Base-by-base conservation (phyloP, 53 echinoderm and acorn worm species). In the Paelopatides confundens region DNA sequence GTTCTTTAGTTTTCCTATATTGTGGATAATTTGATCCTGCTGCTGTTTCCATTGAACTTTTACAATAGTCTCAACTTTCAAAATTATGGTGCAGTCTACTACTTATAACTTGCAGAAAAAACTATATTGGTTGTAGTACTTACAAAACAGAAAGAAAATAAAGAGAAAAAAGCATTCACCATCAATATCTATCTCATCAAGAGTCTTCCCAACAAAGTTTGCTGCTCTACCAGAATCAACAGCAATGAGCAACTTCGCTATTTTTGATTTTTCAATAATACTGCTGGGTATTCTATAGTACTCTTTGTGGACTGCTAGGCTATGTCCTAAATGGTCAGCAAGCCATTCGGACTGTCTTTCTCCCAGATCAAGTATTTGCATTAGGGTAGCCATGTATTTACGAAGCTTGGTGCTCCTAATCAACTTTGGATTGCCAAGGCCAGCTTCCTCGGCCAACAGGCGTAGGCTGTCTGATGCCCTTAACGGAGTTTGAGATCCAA, bases 241-340 rank as follows among this genome's bases (percentile, higher is more conserved):
- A 39, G 84, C 85, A 14, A 87, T 35, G 48, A 92, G 15, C 15
- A 88, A 63, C 35, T 84, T 83, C 8, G 88, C 86, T 0, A 93
- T 58, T 63, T 93, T 93, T 0, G 93, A 37, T 28, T 89, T 66
- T 69, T 88, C 89, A 36, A 93, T 17, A 3, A 85, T 92, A 8
- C 50, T 28, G 5, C 68, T 77, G 5, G 36, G 65, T 32, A 93
- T 70, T 5, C 89, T 49, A 53, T 93, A 93, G 43, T 66, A 90
- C 14, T 93, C 90, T 33, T 82, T 37, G 49, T 88, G 93, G 4
- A 87, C 81, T 14, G 53, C 35, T n/a, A 93, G 35, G 63, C 43
- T 54, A 32, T 93, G 93, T 18, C 90, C 93, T 4, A 93, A 50
- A 34, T 93, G 90, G 8, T 90, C 85, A 0, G 90, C 90, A 1